Base-by-base conservation (phyloP, 2,888 invertebrate genomes). In the Neria commutata region DNA sequence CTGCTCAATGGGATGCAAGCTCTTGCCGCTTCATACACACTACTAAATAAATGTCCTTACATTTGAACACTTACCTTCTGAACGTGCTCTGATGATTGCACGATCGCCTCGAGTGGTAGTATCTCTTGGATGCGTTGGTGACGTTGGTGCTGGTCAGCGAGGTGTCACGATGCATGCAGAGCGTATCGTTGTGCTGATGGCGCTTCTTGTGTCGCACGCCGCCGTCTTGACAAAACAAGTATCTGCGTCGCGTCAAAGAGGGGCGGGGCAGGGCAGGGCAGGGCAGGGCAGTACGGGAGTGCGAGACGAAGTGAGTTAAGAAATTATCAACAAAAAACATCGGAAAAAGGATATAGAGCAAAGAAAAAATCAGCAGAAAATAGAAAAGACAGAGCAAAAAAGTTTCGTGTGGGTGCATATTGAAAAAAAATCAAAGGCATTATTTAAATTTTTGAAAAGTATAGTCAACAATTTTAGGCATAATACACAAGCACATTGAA, bases 71-170 rank as follows among this genome's bases (percentile, higher is more conserved):
- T 74, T 61, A 81, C 82, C 81, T 80, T 62, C 80, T 66, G 21
- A 79, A 67, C 24, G 80, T 81, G 65, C 80, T 81, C 58, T 81
- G 81, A 56, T 74, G 72, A 60, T 77, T 76, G 58, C 73, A 77
- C 14, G 79, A 81, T 50, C 78, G 74, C n/a, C 77, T 72, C 3
- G 81, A 80, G 62, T 78, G 77, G 62, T 70, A 82, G 62, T 70
- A 82, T 26, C 79, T 74, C 56, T 80, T 76, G 17, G 82, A 82
- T 37, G 79, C 76, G n/a, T n/a, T n/a, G n/a, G n/a, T n/a, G n/a
- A n/a, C n/a, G n/a, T n/a, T n/a, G 54, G 82, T 81, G 69, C 80
- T 81, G 64, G 81, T 82, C 61, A 82, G 58, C 42, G 82, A 81
- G 59, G 80, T 80, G 60, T 81, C 77, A 49, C 80, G 74, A 64